Evolutionary conservation across 2,113 vertebrate species (phyloP), one percentile per base, ranked within the genome.

Genomic region (Gulo gulo): DNA sequence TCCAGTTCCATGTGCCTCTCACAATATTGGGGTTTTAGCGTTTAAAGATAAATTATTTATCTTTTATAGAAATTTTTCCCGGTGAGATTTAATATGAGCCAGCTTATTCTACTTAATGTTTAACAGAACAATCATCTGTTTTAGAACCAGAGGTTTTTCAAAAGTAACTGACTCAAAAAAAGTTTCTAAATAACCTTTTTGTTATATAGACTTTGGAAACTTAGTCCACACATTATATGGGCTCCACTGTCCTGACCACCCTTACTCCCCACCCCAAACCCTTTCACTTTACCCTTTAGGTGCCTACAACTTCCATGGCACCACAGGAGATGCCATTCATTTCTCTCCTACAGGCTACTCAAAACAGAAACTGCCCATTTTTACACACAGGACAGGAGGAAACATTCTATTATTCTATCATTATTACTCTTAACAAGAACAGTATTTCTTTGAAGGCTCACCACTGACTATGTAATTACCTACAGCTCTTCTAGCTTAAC

Each of bases 121-220:
- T 86, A 96, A 88, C 0, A 86, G 34, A 94, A 94, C n/a, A 59
- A 42, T 42, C 81, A 83, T 36, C 80, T 71, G 24, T 55, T 83
- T 97, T 36, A 89, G 78, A 86, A 93, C 45, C n/a, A 42, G 69
- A 88, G n/a, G 91, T 81, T 20, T 94, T 91, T 81, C 34, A 34
- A 94, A 71, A 50, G 4, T 94, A 93, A 96, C 20, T 74, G 2
- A 89, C 55, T 96, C 94, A 82, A 71, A 47, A 20, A 92, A 24
- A 16, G 18, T 76, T 93, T 84, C 71, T 63, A 76, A 61, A 63
- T 55, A 80, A 65, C 13, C 9, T 90, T 94, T 76, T 85, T 90
- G 13, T 73, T 94, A 90, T 90, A 78, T 36, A 94, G 24, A 84
- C 71, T 95, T 97, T n/a, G 78, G 78, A 94, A 76, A 86, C 21